Evolutionary conservation across 2,888 invertebrate genomes (phyloP).

Genomic region (Nephrotoma appendiculata): DNA sequence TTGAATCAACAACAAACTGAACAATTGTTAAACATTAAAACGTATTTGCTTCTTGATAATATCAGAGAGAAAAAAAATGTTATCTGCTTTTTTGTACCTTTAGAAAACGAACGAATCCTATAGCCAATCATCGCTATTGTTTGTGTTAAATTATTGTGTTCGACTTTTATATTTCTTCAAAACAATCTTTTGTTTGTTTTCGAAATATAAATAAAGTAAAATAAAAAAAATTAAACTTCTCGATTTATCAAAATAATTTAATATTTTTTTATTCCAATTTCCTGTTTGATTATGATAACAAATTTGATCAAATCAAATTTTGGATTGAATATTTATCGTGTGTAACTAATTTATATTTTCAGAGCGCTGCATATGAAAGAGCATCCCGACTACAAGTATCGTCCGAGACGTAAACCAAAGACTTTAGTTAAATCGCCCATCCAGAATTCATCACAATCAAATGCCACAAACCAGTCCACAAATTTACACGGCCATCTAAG

Average conservation of each 20-base stretch:
- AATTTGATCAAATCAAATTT: background rate
- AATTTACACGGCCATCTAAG: background rate
- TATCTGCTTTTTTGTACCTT: background rate
- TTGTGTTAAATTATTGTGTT: background rate
- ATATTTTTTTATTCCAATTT: background rate
- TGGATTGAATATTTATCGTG: background rate
- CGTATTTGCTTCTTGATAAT: background rate
- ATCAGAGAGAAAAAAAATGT: background rate
- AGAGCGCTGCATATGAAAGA: constrained; percentile 89
- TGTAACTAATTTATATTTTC: constrained; percentile 19
- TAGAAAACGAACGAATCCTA: background rate
- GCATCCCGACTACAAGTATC: constrained; percentile 85
- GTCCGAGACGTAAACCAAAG: constrained; percentile 76
- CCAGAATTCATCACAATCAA: constrained; percentile 17
- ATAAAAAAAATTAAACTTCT: background rate
- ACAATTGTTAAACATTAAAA: background rate
- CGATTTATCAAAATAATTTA: background rate
- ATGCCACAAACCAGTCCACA: constrained; percentile 9
- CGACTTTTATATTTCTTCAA: background rate
- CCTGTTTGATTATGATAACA: background rate
- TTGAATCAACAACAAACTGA: background rate
- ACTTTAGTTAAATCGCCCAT: constrained; percentile 51
- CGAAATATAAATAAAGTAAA: background rate
- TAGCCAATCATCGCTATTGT: background rate
- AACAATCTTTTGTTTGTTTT: background rate